phyloP scores from a whole-genome alignment of 2,888 invertebrate species.

The Lysandra bellargus region DNA sequence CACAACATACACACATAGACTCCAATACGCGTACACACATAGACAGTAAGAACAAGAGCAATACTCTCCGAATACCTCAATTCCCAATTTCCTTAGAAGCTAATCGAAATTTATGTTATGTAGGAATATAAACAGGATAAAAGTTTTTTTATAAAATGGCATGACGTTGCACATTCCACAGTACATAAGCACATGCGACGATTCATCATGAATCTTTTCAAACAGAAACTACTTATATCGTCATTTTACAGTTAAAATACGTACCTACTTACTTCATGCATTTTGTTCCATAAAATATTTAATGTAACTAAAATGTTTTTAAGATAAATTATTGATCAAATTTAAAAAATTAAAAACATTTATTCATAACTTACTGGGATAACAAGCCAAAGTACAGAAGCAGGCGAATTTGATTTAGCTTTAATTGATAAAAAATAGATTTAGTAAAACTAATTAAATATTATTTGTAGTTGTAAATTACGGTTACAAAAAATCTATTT shows the following conservation, averaged over 20 bases:
- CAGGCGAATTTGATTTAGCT: conserved; percentile 53
- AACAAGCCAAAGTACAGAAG: conserved; percentile 53
- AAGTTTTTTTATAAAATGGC: not conserved
- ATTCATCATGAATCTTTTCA: not conserved
- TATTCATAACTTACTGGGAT: not conserved
- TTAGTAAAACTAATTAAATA: conserved; percentile 2
- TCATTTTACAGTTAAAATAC: not conserved
- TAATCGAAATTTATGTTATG: not conserved
- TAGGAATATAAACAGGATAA: not conserved
- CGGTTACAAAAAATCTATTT: conserved; percentile 16
- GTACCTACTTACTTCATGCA: not conserved
- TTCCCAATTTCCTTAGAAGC: not conserved
- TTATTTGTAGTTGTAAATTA: conserved; percentile 13
- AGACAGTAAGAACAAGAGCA: conserved; percentile 1
- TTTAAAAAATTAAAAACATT: not conserved
- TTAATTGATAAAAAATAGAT: conserved; percentile 47
- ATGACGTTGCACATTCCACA: not conserved
- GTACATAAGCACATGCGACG: not conserved
- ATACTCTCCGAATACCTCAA: conserved; percentile 18
- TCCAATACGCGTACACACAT: not conserved
- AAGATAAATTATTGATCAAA: not conserved
- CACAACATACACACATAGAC: not conserved
- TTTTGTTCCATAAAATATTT: not conserved
- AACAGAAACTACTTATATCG: not conserved
- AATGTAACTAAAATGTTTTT: not conserved